Conservation (phyloP, 2,888 invertebrate genomes). For the Tricholauxania praeusta region DNA sequence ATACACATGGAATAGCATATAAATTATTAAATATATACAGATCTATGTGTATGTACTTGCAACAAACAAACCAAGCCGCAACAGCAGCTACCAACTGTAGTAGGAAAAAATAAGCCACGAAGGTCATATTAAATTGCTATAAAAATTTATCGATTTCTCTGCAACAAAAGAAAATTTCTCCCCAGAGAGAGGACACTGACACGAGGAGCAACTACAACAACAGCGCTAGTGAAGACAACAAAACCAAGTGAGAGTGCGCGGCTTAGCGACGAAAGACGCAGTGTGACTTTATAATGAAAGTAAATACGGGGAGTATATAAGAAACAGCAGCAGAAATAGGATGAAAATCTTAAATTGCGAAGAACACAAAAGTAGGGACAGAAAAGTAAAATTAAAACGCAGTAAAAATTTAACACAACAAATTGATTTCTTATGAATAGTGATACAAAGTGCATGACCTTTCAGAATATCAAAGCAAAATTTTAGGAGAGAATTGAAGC, state of each 20-base stretch:
- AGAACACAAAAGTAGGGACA: too few species aligned
- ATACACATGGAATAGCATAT: background rate
- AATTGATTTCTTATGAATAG: background rate
- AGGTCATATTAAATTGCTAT: conserved; percentile 67
- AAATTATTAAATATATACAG: conserved; percentile 16
- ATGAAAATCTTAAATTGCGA: too few species aligned
- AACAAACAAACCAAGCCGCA: background rate
- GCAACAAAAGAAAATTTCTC: conserved; percentile 29
- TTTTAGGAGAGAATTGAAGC: too few species aligned
- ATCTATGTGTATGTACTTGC: background rate
- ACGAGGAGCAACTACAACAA: conserved; percentile 39
- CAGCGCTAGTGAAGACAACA: conserved; percentile 1
- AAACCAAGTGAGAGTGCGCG: background rate
- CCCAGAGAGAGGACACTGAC: conserved; percentile 49
- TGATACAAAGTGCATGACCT: too few species aligned
- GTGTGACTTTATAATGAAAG: conserved; percentile 14
- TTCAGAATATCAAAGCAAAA: too few species aligned
- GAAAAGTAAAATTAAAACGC: background rate
- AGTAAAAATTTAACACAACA: background rate
- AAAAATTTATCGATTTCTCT: conserved; percentile 64
- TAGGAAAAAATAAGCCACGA: conserved; percentile 56
- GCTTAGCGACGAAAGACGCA: background rate
- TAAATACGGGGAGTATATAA: background rate
- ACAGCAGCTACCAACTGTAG: conserved; percentile 11
- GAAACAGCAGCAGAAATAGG: too few species aligned